These are phyloP conservation scores for Melinopterus prodromus DNA, from an alignment of 2,888 invertebrate genomes.

Conservation along the genomic window DNA sequence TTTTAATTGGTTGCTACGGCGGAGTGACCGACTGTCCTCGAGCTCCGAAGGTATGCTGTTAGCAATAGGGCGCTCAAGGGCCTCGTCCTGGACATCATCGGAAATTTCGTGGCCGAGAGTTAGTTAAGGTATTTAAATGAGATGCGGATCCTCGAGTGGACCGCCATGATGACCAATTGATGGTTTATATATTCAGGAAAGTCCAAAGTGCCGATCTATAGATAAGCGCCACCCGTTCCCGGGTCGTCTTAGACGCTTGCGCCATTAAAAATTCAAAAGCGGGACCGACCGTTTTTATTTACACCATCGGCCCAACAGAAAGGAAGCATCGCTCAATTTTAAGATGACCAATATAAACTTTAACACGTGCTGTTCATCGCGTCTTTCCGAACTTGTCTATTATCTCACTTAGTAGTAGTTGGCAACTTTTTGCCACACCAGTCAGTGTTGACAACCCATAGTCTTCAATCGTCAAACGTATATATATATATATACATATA, in stretches of 20 bases:
- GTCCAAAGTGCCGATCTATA: slow-evolving; percentile 5
- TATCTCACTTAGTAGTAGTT: too few species aligned
- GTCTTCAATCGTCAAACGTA: too few species aligned
- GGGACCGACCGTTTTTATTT: neutral
- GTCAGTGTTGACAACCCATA: too few species aligned
- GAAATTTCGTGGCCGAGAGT: slow-evolving; percentile 9
- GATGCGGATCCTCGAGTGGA: slow-evolving; percentile 11
- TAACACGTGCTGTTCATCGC: too few species aligned
- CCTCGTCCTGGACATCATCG: slow-evolving; percentile 12
- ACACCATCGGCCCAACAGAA: neutral
- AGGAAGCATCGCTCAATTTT: too few species aligned
- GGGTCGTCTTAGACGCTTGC: neutral
- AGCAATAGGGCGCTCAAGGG: slow-evolving; percentile 7
- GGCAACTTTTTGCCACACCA: too few species aligned
- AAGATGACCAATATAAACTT: too few species aligned
- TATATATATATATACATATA: too few species aligned
- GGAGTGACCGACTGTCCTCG: neutral
- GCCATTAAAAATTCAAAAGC: too few species aligned
- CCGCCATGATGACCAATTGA: neutral
- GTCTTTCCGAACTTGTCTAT: too few species aligned
- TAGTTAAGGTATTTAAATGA: slow-evolving; percentile 26
- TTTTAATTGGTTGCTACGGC: neutral
- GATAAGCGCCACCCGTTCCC: neutral
- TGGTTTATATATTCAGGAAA: neutral
- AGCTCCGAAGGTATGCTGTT: neutral